Evolutionary conservation across 2,888 invertebrate genomes (phyloP).

Genomic region (Zaprionus obscuricornis): DNA sequence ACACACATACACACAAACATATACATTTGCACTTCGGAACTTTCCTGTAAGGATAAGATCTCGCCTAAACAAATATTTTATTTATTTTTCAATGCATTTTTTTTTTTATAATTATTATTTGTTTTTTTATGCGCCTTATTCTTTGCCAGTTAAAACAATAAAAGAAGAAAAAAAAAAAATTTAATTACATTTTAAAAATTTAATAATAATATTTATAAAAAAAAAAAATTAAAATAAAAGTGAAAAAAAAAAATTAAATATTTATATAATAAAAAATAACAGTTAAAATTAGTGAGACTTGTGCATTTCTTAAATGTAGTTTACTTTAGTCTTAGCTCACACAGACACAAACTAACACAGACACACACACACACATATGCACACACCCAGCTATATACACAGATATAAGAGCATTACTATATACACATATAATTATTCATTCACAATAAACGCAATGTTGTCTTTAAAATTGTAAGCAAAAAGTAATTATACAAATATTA

Average conservation of each 20-base stretch:
- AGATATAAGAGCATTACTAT: constrained; percentile 3
- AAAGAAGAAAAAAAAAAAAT: constrained; percentile 21
- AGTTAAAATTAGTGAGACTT: constrained; percentile 66
- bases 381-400: background rate
- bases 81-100: constrained; percentile 51
- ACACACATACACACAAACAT: constrained; percentile 5
- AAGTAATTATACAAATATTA: constrained; percentile 46
- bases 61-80: constrained; percentile 68
- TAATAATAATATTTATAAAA: constrained; percentile 16
- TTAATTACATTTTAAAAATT: constrained; percentile 10
- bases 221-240: constrained; percentile 24
- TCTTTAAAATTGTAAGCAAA: constrained; percentile 49
- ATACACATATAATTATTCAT: constrained; percentile 36
- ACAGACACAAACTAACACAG: constrained; percentile 16
- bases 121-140: constrained; percentile 60
- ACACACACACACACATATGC: constrained; percentile 5
- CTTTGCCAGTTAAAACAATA: constrained; percentile 51
- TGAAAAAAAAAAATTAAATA: constrained; percentile 29
- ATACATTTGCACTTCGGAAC: constrained; percentile 62
- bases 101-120: constrained; percentile 9
- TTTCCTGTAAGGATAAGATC: constrained; percentile 79
- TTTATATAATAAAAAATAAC: constrained; percentile 22
- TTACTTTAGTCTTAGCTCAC: constrained; percentile 49
- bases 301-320: constrained; percentile 79
- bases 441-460: constrained; percentile 60